Percentiles rank a stretch among this genome's conserved stretches.
Conservation (phyloP, 2,888 invertebrate genomes). For the Rhyacophila evoluta region DNA sequence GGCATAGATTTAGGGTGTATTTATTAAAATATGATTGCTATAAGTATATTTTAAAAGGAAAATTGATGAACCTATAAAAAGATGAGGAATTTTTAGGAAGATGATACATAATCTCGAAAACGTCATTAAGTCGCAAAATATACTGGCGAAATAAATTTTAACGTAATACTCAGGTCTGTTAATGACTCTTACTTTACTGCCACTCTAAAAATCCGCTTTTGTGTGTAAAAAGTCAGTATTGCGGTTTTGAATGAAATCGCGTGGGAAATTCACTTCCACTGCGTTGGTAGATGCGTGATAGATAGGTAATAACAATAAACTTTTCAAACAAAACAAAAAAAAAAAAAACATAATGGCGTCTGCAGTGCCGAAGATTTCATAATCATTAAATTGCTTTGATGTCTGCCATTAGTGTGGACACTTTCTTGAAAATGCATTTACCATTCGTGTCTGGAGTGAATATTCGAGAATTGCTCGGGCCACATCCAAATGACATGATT, state of each 20-base stretch:
- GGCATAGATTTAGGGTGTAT: too few species aligned
- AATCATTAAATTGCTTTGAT: background rate
- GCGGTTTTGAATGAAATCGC: conserved; percentile 50
- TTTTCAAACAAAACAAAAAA: background rate
- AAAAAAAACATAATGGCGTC: background rate
- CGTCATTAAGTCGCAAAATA: too few species aligned
- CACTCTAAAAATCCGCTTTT: background rate
- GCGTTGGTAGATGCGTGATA: conserved; percentile 36
- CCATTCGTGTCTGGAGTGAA: background rate
- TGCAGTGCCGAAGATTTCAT: background rate
- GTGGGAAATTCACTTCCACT: conserved; percentile 52
- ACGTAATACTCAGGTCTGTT: too few species aligned
- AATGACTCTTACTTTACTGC: too few species aligned
- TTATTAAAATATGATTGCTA: too few species aligned
- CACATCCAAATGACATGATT: background rate
- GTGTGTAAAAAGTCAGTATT: background rate
- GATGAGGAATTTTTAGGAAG: too few species aligned
- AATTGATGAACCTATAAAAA: too few species aligned
- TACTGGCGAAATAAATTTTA: too few species aligned
- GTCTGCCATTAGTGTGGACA: background rate
- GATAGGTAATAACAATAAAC: conserved; percentile 11
- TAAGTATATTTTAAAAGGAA: too few species aligned
- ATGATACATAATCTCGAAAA: too few species aligned
- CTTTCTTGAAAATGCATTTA: conserved; percentile 1
- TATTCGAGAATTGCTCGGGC: background rate